phyloP scores from a whole-genome alignment of 2,888 invertebrate species.

The Platycnemis pennipes region DNA sequence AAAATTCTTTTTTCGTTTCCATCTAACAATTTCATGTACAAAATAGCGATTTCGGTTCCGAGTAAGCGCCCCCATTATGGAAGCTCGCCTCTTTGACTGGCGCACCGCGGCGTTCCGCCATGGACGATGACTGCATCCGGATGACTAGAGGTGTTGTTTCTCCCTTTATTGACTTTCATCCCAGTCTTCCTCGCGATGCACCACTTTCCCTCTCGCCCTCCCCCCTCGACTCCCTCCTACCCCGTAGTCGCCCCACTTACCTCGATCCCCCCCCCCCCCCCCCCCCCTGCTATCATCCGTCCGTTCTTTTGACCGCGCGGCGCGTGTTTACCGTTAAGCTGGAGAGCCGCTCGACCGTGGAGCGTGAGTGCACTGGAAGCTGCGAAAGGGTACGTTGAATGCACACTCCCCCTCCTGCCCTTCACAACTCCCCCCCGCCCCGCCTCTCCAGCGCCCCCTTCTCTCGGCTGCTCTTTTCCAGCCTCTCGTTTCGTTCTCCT shows the following conservation, averaged over 20 bases:
- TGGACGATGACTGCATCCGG: background rate
- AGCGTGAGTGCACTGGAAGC: background rate
- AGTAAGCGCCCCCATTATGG: too few species aligned
- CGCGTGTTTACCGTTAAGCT: background rate
- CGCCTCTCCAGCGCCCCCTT: background rate
- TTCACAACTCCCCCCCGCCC: background rate
- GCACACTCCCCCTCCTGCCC: background rate
- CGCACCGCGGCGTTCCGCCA: background rate
- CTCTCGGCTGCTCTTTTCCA: background rate
- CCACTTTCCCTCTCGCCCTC: constrained; percentile 15
- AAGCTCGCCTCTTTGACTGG: background rate
- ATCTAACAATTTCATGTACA: too few species aligned
- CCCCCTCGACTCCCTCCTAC: background rate
- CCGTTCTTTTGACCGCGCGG: background rate
- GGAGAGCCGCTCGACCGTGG: background rate
- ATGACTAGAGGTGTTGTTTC: background rate
- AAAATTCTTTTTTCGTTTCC: too few species aligned
- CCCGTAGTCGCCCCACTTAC: background rate
- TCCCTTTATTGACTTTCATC: constrained; percentile 2
- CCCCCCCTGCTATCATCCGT: background rate
- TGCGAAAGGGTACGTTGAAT: background rate
- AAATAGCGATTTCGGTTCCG: too few species aligned
- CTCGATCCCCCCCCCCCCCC: background rate
- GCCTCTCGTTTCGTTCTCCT: background rate
- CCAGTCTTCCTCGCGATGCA: background rate